A percentile compares a stretch with the other conserved stretches of the same genome.
Evolutionary conservation across 2,888 invertebrate species (phyloP).

Genomic region (Cybosia mesomella): DNA sequence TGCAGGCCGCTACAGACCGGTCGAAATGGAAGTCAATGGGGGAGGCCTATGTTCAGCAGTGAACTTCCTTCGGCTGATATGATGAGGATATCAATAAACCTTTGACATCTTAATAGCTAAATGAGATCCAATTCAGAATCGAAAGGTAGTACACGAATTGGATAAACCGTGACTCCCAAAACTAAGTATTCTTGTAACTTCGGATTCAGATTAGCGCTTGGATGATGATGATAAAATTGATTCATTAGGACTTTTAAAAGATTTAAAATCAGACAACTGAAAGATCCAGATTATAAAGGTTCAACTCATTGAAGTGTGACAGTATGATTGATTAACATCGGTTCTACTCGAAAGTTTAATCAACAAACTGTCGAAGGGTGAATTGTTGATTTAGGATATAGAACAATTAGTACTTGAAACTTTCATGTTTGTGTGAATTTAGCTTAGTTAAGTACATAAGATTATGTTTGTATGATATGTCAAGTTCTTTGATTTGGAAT

Average conservation of each 20-base stretch:
- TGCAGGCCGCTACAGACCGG: too few species aligned
- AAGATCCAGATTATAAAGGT: slow-evolving; percentile 14
- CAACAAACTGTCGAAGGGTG: slow-evolving; percentile 27
- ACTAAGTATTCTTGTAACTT: too few species aligned
- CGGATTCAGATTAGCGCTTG: not conserved
- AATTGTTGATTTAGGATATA: slow-evolving; percentile 45
- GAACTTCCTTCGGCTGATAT: too few species aligned
- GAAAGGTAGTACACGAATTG: too few species aligned
- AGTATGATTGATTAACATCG: slow-evolving; percentile 42
- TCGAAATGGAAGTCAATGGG: too few species aligned
- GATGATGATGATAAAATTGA: not conserved
- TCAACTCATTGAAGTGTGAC: slow-evolving; percentile 13
- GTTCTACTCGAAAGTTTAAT: slow-evolving; percentile 21
- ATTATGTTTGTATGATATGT: too few species aligned
- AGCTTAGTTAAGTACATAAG: not conserved
- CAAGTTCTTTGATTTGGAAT: too few species aligned
- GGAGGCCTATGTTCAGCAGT: too few species aligned
- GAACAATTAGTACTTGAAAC: slow-evolving; percentile 35
- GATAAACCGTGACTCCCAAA: too few species aligned
- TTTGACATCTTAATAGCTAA: too few species aligned
- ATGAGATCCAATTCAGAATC: too few species aligned
- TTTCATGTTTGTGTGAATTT: not conserved
- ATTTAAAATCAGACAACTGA: slow-evolving; percentile 29
- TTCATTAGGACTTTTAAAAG: slow-evolving; percentile 20
- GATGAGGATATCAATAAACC: too few species aligned